Evolutionary conservation across 2,797 vertebrate species (phyloP).

Genomic region (Falco cherrug): DNA sequence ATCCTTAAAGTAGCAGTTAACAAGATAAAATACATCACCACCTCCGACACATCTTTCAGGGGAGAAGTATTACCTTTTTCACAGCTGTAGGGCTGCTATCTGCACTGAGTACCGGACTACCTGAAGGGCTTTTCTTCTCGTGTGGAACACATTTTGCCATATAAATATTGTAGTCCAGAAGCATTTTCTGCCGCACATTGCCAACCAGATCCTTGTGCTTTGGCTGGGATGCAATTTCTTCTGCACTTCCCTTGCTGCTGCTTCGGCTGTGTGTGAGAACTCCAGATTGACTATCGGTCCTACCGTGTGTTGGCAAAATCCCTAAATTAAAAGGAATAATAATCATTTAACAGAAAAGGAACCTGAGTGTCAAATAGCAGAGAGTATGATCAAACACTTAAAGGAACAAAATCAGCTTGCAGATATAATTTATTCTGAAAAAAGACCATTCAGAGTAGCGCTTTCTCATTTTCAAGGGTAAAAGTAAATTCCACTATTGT

Average conservation of each 20-base stretch:
- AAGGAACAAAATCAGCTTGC: neutral
- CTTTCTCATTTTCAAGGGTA: neutral
- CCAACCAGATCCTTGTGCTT: constrained; percentile 83
- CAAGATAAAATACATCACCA: neutral
- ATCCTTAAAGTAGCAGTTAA: neutral
- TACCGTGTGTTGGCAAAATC: constrained; percentile 72
- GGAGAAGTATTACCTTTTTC: constrained; percentile 85
- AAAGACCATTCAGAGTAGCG: neutral
- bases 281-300: constrained; percentile 69
- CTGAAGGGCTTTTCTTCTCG: constrained; percentile 76
- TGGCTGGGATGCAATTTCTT: constrained; percentile 84
- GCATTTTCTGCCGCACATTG: constrained; percentile 78
- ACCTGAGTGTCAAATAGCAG: neutral
- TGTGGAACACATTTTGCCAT: constrained; percentile 89
- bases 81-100: constrained; percentile 89
- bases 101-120: constrained; percentile 84
- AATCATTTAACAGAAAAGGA: neutral
- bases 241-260: constrained; percentile 89
- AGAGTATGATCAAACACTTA: neutral
- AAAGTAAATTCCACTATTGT: neutral
- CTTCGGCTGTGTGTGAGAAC: constrained; percentile 84
- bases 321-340: constrained; percentile 68
- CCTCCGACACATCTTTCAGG: neutral
- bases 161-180: constrained; percentile 89
- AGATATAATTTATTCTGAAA: neutral